These are phyloP conservation scores for Todus mexicanus DNA, from an alignment of 2,797 vertebrate genomes.

Conservation along the genomic window DNA sequence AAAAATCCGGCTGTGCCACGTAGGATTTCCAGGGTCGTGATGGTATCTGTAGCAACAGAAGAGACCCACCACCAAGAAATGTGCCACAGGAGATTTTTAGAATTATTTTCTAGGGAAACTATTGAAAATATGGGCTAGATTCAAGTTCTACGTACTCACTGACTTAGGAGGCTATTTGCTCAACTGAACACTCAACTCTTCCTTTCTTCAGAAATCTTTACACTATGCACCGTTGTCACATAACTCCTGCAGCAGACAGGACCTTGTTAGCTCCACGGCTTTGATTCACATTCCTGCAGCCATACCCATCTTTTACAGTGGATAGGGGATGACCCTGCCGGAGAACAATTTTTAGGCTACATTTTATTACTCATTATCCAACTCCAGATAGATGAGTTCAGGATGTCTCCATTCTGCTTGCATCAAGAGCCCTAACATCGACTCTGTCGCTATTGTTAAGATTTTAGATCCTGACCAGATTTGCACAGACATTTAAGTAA, in stretches of 20 bases:
- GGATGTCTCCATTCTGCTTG: background rate
- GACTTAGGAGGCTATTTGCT: background rate
- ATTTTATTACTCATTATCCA: background rate
- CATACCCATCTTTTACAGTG: background rate
- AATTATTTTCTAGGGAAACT: background rate
- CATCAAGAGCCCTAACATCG: background rate
- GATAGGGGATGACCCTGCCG: background rate
- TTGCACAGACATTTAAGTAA: background rate
- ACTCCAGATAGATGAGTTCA: too few species aligned
- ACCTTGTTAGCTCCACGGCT: background rate
- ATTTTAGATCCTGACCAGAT: background rate
- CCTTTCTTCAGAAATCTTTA: background rate
- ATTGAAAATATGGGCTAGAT: background rate
- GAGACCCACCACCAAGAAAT: background rate
- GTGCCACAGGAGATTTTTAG: background rate
- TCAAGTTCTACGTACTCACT: background rate
- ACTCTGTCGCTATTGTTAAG: background rate
- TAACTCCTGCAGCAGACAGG: background rate
- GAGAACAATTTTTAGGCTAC: background rate
- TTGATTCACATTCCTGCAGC: background rate
- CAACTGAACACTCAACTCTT: background rate
- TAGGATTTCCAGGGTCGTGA: background rate
- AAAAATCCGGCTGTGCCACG: background rate
- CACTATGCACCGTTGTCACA: fast-evolving
- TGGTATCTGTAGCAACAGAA: background rate